These are phyloP conservation scores for Biston betularia DNA, from an alignment of 2,888 invertebrate species.

Conservation along the genomic window DNA sequence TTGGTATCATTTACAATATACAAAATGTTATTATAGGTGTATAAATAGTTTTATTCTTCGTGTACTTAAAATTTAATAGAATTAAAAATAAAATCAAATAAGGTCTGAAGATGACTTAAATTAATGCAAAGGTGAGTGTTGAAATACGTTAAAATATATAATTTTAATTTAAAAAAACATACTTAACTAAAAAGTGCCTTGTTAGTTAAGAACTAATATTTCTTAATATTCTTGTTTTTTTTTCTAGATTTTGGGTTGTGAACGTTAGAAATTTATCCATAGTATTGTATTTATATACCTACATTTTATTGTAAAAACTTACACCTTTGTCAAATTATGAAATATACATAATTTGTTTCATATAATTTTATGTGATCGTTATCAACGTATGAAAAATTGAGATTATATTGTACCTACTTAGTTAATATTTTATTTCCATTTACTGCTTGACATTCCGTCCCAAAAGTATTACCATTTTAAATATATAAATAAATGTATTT, in stretches of 20 bases:
- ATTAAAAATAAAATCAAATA: constrained; percentile 1
- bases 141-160: not conserved
- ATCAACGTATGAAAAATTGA: constrained; percentile 45
- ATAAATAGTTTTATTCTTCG: constrained; percentile 24
- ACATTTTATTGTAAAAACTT: too few species aligned
- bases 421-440: constrained; percentile 45
- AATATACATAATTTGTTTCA: constrained; percentile 28
- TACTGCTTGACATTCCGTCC: constrained; percentile 71
- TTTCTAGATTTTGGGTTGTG: constrained; percentile 41
- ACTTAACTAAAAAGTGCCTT: constrained; percentile 37
- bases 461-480: constrained; percentile 73
- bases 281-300: too few species aligned
- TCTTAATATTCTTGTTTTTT: constrained; percentile 30
- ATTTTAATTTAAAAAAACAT: not conserved
- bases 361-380: constrained; percentile 25
- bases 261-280: constrained; percentile 23
- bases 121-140: constrained; percentile 5
- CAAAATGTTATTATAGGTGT: constrained; percentile 39
- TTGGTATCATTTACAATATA: constrained; percentile 45
- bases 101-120: constrained; percentile 7
- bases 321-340: constrained; percentile 27
- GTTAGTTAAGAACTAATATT: constrained; percentile 16
- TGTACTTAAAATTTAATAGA: constrained; percentile 30
- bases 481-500: constrained; percentile 44
- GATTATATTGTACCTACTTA: constrained; percentile 38